phyloP scores from a whole-genome alignment of 1,140 invertebrate species.

The Forficula auricularia region DNA sequence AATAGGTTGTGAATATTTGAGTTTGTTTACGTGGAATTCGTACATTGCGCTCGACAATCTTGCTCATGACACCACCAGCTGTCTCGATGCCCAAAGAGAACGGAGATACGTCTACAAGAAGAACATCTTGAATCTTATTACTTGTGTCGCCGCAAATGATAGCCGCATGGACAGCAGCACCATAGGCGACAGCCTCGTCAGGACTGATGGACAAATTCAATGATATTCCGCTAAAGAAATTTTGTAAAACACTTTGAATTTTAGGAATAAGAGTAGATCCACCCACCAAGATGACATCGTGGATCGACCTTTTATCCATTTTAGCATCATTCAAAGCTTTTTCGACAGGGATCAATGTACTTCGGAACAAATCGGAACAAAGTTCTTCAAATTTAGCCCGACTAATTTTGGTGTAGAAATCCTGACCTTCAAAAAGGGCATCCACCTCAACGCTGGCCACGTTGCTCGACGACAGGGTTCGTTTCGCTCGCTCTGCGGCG shows the following conservation, averaged over 20 bases:
- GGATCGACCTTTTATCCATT: conserved; percentile 39
- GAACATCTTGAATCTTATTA: conserved; percentile 31
- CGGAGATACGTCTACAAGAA: conserved; percentile 34
- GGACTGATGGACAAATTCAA: conserved; percentile 44
- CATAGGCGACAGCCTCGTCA: conserved; percentile 53
- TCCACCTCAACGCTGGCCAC: conserved; percentile 37
- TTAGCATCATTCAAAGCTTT: conserved; percentile 49
- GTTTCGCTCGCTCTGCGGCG: conserved; percentile 40
- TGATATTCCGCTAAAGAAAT: conserved; percentile 49
- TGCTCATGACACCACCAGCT: conserved; percentile 36
- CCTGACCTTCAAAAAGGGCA: conserved; percentile 34
- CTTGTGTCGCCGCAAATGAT: conserved; percentile 27
- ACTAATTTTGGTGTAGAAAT: conserved; percentile 40
- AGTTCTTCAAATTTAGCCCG: conserved; percentile 43
- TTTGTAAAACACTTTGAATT: conserved; percentile 39
- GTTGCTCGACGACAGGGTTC: conserved; percentile 35
- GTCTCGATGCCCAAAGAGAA: conserved; percentile 37
- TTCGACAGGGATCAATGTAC: conserved; percentile 48
- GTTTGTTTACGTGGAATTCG: conserved; percentile 34
- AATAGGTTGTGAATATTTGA: conserved; percentile 34
- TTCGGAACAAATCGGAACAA: conserved; percentile 37
- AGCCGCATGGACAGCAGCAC: conserved; percentile 43
- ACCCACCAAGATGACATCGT: conserved; percentile 39
- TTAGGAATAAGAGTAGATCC: conserved; percentile 44
- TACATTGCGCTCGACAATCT: conserved; percentile 32